phyloP scores from a whole-genome alignment of 2,797 vertebrate species.

The Muscicapa striata region DNA sequence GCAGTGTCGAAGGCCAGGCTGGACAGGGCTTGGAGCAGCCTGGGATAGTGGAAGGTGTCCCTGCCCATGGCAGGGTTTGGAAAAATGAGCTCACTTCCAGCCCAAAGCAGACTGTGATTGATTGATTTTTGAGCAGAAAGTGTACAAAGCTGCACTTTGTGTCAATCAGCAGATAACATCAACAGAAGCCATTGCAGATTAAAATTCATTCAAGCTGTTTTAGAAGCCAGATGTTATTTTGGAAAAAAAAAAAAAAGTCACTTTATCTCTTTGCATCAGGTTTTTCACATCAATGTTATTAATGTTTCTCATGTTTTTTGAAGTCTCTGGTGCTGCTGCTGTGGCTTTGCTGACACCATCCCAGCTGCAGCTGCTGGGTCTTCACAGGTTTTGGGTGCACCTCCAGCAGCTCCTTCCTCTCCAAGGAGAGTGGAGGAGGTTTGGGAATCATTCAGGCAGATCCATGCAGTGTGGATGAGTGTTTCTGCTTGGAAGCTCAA shows the following conservation, averaged over 20 bases:
- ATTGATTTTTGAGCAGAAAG: neutral
- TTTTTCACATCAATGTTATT: neutral
- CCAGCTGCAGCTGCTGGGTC: neutral
- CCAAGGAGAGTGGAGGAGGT: neutral
- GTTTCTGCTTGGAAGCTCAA: neutral
- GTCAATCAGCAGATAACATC: neutral
- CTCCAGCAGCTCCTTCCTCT: neutral
- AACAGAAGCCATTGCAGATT: neutral
- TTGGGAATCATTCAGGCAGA: neutral
- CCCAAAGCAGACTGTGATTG: neutral
- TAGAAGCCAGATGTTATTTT: neutral
- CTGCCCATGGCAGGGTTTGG: neutral
- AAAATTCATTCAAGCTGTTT: neutral
- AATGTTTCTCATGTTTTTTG: neutral
- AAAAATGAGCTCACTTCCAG: neutral
- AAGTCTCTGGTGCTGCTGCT: neutral
- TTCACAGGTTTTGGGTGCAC: neutral
- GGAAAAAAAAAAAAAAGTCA: neutral
- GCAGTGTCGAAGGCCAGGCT: fast-evolving
- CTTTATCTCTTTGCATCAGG: neutral
- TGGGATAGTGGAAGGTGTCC: neutral
- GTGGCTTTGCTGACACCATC: neutral
- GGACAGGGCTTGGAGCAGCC: fast-evolving
- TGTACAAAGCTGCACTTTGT: neutral
- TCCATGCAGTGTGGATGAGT: neutral